A percentile compares a stretch with the other conserved stretches of the same genome.
phyloP scores from a whole-genome alignment of 2,888 invertebrate species.

The Napeogenes inachia region DNA sequence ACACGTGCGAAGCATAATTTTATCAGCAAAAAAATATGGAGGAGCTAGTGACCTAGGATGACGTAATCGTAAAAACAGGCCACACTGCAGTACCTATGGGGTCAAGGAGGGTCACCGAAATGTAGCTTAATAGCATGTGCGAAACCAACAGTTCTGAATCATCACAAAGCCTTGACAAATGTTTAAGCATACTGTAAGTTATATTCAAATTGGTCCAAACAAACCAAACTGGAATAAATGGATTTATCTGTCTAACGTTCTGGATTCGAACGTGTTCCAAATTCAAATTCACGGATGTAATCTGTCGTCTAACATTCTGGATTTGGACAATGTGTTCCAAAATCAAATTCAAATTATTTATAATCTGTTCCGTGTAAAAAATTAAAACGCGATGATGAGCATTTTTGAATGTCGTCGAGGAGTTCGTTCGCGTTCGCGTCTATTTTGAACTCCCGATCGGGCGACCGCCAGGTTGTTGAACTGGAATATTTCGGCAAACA shows the following conservation, averaged over 20 bases:
- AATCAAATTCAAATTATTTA: slow-evolving; percentile 7
- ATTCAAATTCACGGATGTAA: no score
- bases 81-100: slow-evolving; percentile 54
- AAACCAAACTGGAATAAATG: no score
- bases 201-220: no score
- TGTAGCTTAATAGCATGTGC: slow-evolving; percentile 48
- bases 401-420: slow-evolving; percentile 50
- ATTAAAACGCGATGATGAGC: slow-evolving; percentile 39
- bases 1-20: slow-evolving; percentile 67
- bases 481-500: slow-evolving; percentile 77
- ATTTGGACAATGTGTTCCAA: no score
- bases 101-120: slow-evolving; percentile 72
- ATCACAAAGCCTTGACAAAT: neutral
- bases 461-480: slow-evolving; percentile 74
- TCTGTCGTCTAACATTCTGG: no score
- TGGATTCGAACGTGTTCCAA: neutral
- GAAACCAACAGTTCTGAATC: slow-evolving; percentile 32
- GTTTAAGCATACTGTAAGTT: no score
- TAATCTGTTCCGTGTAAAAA: slow-evolving; percentile 25
- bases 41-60: slow-evolving; percentile 74
- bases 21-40: slow-evolving; percentile 71
- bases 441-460: slow-evolving; percentile 73
- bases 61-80: slow-evolving; percentile 74
- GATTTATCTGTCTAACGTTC: slow-evolving; percentile 24
- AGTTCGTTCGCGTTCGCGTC: slow-evolving; percentile 54